These are phyloP conservation scores for Pseudomyrmex pallidus DNA, from an alignment of 1,140 invertebrate species.

Conservation along the genomic window DNA sequence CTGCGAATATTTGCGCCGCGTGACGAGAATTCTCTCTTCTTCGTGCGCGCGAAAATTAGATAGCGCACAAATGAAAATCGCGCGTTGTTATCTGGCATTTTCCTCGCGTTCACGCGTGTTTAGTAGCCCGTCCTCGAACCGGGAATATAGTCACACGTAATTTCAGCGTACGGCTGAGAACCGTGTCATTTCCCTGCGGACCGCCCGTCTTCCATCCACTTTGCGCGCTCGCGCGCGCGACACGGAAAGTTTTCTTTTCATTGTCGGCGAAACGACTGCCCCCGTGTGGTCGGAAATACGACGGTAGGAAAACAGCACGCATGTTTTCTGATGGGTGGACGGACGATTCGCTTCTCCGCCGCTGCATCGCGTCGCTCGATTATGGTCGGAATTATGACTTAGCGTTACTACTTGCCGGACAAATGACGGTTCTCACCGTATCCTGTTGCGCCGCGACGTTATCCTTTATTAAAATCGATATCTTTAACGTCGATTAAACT, in stretches of 20 bases:
- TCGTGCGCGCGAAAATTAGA: background rate
- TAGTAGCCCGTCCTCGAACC: background rate
- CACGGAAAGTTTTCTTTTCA: constrained; percentile 32
- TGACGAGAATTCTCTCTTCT: too few relatives aligned
- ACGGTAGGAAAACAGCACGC: background rate
- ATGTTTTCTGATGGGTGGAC: constrained; percentile 21
- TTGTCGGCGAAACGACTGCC: constrained; percentile 32
- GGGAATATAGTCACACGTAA: background rate
- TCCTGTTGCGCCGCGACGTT: constrained; percentile 1
- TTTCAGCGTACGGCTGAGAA: background rate
- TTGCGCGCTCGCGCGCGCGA: background rate
- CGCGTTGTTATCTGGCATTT: background rate
- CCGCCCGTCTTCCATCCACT: constrained; percentile 1
- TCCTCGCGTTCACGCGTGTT: background rate
- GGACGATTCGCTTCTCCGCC: background rate
- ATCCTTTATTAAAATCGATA: constrained; percentile 8
- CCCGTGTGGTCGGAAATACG: constrained; percentile 19
- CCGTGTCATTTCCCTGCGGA: background rate
- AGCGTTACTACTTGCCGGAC: constrained; percentile 46
- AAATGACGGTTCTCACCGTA: background rate
- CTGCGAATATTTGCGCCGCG: constrained; percentile 10
- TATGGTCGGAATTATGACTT: constrained; percentile 46
- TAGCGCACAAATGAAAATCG: background rate
- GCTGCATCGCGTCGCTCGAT: background rate
- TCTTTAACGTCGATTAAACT: background rate